Base-by-base conservation (phyloP, 2,888 invertebrate genomes). In the Chymomyza fuscimana region DNA sequence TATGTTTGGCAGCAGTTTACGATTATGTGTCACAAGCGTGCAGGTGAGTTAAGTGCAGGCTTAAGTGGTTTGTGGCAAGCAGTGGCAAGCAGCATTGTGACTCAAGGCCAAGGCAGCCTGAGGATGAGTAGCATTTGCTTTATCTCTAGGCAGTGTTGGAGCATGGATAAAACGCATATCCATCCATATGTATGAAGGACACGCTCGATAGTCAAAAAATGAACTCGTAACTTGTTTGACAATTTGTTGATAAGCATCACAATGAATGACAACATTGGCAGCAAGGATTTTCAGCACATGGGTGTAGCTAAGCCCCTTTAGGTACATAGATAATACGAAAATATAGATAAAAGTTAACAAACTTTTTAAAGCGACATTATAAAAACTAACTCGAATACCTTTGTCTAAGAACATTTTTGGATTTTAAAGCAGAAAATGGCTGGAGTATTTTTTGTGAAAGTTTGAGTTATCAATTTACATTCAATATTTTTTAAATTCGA, bases 261-360 rank as follows among this genome's bases (percentile, higher is more conserved):
- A 70, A 68, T 67, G 73, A 65, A 76, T 64, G 74, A 56, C 69
- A 61, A n/a, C n/a, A 65, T 40, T 56, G 51, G 40, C 56, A 64
- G 15, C 32, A 25, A 54, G 3, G 29, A 16, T 22, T 32, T 32
- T 6, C 61, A 46, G 61, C n/a, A 40, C 40, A 46, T 46, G 12
- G 40, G 40, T 4, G 40, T 46, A 36, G 40, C 7, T 3, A 5
- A 4, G 32, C 25, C 25, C 25, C 25, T 4, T 25, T 25, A 3
- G 25, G 4, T 1, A 25, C 2, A 25, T 4, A 25, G 25, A 25
- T 25, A 25, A 25, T 25, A 4, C 25, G 4, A 25, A 25, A 25
- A 25, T 25, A 25, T 4, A 4, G 25, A 25, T 25, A 25, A 25
- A 25, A 25, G 25, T 25, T 25, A 0, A 25, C 1, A 25, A 25